These are phyloP conservation scores for Nothocercus nigrocapillus DNA, from an alignment of 2,113 vertebrate species.

Conservation along the genomic window DNA sequence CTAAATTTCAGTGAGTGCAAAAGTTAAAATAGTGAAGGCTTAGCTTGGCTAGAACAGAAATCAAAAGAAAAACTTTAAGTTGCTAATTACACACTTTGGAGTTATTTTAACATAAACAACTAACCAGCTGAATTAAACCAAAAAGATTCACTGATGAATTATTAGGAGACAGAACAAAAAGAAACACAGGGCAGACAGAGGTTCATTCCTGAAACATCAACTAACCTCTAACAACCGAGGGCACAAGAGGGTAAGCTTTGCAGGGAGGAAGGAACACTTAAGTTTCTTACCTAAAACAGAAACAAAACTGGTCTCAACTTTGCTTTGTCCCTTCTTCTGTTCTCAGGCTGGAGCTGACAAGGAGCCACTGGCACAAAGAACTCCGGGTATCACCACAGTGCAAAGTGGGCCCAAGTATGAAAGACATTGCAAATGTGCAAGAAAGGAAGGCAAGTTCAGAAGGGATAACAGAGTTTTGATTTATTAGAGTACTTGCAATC, in stretches of 20 bases:
- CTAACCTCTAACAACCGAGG: neutral
- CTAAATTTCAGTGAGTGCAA: neutral
- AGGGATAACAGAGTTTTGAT: conserved; percentile 35
- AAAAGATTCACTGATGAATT: neutral
- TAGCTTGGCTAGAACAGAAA: neutral
- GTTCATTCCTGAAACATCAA: neutral
- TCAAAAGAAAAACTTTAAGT: neutral
- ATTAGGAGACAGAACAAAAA: neutral
- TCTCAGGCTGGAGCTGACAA: neutral
- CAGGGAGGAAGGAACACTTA: neutral
- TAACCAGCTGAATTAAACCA: neutral
- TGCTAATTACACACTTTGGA: neutral
- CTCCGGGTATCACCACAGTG: neutral
- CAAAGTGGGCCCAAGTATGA: neutral
- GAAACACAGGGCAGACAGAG: neutral
- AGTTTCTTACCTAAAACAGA: neutral
- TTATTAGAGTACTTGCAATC: neutral
- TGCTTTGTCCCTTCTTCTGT: neutral
- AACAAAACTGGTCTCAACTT: neutral
- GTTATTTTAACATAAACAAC: neutral
- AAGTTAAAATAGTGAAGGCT: neutral
- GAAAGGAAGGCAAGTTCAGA: neutral
- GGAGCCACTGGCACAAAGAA: neutral
- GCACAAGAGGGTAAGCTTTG: neutral
- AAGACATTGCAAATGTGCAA: neutral